Evolutionary conservation across 1,140 invertebrate species (phyloP), one percentile per base, ranked within the genome.

Genomic region (Drosophila sechellia): DNA sequence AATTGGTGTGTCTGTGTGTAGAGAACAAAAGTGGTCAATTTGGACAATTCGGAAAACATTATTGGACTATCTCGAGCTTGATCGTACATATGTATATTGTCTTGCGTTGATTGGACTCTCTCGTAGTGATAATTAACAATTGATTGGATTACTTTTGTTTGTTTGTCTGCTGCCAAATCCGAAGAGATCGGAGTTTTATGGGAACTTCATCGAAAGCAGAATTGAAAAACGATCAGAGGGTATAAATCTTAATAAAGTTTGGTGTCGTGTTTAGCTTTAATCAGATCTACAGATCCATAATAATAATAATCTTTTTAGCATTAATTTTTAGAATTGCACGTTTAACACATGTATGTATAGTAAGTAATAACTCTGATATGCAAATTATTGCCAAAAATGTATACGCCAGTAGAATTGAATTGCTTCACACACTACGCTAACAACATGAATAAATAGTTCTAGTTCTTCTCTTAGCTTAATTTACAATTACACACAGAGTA

Each of bases 131-230:
- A 56, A 46, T 68, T 78, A 69, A 81, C 64, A 80, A 69, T 79
- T 75, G 42, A 59, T 40, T 68, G 65, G 34, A 52, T 66, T 40
- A 27, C 37, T 46, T 73, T 70, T 42, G 78, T 79, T 90, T 80
- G 45, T 76, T 85, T 55, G 77, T 61, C 45, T 77, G 75, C 60
- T 79, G 86, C 78, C 79, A 90, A 52, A 90, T 86, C 73, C 79
- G 46, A 53, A 90, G 53, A n/a, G 86, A 87, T 49, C 81, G 76
- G 63, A 86, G 87, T 53, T 90, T 90, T 35, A 90, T 54, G 63
- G 46, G 73, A 73, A 87, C 83, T 87, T 79, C n/a, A 27, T 52
- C 11, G 56, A 60, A 53, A 60, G 53, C 64, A 35, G 53, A 76
- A 49, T 39, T 43, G 37, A 15, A 50, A 75, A 46, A 40, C 8